Base-by-base conservation (phyloP, 2,113 vertebrate species). In the Pangasianodon hypophthalmus region DNA sequence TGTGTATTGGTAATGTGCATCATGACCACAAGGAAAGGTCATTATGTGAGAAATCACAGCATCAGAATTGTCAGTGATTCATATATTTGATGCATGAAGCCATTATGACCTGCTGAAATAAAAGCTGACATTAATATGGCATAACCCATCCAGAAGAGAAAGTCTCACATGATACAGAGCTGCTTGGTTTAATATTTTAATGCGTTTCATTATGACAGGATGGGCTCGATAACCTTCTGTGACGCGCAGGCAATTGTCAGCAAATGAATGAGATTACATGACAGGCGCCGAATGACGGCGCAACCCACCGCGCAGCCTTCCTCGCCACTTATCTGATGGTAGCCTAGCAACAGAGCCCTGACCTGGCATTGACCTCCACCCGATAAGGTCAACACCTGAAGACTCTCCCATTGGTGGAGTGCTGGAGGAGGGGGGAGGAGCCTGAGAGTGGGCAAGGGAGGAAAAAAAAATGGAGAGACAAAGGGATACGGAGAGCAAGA, bases 381-480 rank as follows among this genome's bases (percentile, higher is more conserved):
- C 93, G 95, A 96, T 96, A 96, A 96, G 96, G 96, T 96, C 96
- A 96, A 94, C 95, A 96, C 95, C 96, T 96, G 95, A 96, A 96
- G 96, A 94, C 93, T 94, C 94, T 94, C 94, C 94, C 94, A 96
- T 96, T 96, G 95, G 95, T 94, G 92, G 93, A 93, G 92, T 93
- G 91, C 84, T 84, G 32, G 92, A 93, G 93, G 81, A 88, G 92
- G 46, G 93, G 32, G 95, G 95, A 90, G 94, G 94, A 94, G 95
- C 94, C 48, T 92, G 92, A 48, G 85, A 71, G 94, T 90, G 92
- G 93, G 92, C 83, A 94, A 95, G 94, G 93, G 90, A 69, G 86
- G 54, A 44, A 16, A 14, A 21, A 21, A 79, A 85, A 86, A 58
- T 24, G 32, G 84, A 88, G 87, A 90, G 85, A 92, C 89, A 92